Conservation (phyloP, 1,140 invertebrate species). For the Papilio aristodemus region DNA sequence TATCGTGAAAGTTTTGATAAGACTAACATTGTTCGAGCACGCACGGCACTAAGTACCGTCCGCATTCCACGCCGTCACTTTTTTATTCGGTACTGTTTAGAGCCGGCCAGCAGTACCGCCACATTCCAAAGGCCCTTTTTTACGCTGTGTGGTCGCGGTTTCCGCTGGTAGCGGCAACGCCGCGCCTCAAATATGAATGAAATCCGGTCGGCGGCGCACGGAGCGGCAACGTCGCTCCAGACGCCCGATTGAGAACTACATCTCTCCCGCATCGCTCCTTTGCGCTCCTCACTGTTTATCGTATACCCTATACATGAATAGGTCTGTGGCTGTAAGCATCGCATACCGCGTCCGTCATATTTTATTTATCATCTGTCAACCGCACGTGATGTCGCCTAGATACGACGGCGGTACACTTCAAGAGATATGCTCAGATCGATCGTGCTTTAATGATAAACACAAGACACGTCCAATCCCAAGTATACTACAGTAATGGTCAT, state of each 20-base stretch:
- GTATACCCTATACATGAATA: conserved; percentile 49
- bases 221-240: conserved; percentile 74
- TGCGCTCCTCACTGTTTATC: conserved; percentile 53
- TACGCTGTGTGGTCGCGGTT: conserved; percentile 78
- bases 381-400: conserved; percentile 40
- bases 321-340: conserved; percentile 40
- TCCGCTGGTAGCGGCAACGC: conserved; percentile 78
- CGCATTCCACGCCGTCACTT: conserved; percentile 72
- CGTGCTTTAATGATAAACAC: conserved; percentile 3
- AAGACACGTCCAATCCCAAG: neutral
- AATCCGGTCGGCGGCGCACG: conserved; percentile 71
- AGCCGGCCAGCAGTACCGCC: conserved; percentile 73
- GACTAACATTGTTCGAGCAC: conserved; percentile 34
- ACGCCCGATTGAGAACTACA: conserved; percentile 77
- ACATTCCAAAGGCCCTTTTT: conserved; percentile 77
- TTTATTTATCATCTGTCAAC: conserved; percentile 46
- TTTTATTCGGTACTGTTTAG: conserved; percentile 71
- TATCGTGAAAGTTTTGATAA: conserved; percentile 38
- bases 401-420: neutral
- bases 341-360: conserved; percentile 48
- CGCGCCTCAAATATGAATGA: conserved; percentile 80
- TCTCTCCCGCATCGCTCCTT: conserved; percentile 70
- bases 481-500: neutral
- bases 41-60: conserved; percentile 54
- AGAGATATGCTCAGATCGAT: conserved; percentile 34